A percentile compares a stretch with the other conserved stretches of the same genome.
These are phyloP conservation scores for Cettia cetti DNA, from an alignment of 2,113 vertebrate species.

Conservation along the genomic window DNA sequence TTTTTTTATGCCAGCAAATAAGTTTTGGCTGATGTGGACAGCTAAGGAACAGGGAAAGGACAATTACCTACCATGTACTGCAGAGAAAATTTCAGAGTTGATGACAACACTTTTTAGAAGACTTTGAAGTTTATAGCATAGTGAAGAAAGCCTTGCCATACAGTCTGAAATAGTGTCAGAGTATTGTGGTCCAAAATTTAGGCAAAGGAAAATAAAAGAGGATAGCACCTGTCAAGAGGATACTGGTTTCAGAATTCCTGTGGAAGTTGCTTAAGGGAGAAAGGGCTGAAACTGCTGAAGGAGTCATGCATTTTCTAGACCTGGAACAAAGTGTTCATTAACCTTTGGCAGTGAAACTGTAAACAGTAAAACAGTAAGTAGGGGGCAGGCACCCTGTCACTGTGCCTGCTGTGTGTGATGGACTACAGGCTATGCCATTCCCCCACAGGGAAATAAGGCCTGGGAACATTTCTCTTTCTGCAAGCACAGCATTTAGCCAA, in stretches of 20 bases:
- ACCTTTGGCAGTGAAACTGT: conserved; percentile 39
- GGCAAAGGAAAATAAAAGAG: not conserved
- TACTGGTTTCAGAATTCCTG: not conserved
- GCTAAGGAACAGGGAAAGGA: not conserved
- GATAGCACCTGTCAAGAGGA: not conserved
- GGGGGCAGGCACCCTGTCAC: conserved; percentile 18
- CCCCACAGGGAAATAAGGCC: not conserved
- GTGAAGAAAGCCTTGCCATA: not conserved
- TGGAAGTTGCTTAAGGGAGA: not conserved
- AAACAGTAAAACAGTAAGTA: conserved; percentile 8
- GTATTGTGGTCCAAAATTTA: not conserved
- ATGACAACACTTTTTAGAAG: not conserved
- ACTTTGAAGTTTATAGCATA: not conserved
- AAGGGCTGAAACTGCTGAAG: not conserved
- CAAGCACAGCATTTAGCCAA: not conserved
- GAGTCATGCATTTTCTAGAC: not conserved
- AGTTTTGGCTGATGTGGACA: not conserved
- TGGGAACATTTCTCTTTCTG: not conserved
- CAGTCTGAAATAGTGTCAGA: not conserved
- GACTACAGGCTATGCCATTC: not conserved
- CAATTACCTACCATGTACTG: not conserved
- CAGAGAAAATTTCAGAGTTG: not conserved
- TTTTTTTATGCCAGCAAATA: not conserved
- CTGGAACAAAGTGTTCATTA: conserved; percentile 26
- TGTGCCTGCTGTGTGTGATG: not conserved